Evolutionary conservation across 1,140 invertebrate species (phyloP), one percentile per base, ranked within the genome.

Genomic region (Triops longicaudatus): DNA sequence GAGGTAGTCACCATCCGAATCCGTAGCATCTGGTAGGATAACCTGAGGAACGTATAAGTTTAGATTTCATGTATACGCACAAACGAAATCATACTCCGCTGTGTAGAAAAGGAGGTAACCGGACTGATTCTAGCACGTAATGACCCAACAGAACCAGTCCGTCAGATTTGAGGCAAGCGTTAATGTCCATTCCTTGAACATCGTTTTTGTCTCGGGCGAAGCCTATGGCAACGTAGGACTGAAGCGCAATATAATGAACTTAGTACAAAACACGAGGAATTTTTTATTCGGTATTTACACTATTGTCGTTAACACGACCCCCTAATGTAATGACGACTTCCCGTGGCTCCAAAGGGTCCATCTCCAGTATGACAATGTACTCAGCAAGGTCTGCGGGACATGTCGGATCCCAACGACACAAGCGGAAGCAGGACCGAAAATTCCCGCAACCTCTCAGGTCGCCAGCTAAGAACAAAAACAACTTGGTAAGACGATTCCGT

Each of bases 221-320:
- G 9, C 74, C 78, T 41, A 78, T 72, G 6, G 78, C 78, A 26
- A 78, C 75, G 42, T 76, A 78, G 43, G 74, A 76, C 78, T 78
- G 72, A 5, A 42, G 27, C 14, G 14, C 76, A 77, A 42, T 74
- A 10, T 74, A n/a, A 22, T 1, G 28, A 41, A 28, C 22, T 73
- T 37, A 14, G n/a, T 5, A 22, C 0, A 17, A 26, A 73, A 28
- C 73, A 73, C 6, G 73, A 27, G 31, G 73, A n/a, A 10, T 41
- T n/a, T n/a, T n/a, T n/a, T n/a, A n/a, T 41, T 22, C 12, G 26
- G 63, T 28, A 73, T 71, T 77, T 77, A 77, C 77, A 12, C 77
- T 27, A 43, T 77, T 77, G 31, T 77, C 31, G 12, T 22, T 37
- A 27, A 73, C 44, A 1, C 44, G 27, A 11, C 78, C 78, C 0